These are phyloP conservation scores for Cosmorhoe ocellata DNA, from an alignment of 2,888 invertebrate genomes.

Conservation along the genomic window DNA sequence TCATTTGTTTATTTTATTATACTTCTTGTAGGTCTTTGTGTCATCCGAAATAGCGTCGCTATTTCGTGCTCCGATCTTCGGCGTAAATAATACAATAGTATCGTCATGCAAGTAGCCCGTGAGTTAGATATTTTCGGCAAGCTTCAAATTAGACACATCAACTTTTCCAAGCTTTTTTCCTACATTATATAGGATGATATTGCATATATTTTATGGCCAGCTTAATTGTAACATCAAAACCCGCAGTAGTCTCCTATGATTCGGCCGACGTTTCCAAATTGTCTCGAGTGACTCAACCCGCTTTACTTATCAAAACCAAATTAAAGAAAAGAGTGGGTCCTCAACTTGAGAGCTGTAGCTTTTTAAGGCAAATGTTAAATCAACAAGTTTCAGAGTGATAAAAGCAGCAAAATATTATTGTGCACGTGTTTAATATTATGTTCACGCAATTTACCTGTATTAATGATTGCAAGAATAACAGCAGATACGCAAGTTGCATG, in stretches of 20 bases:
- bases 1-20: too few species aligned
- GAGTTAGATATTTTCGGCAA: conserved; percentile 56
- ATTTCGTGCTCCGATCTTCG: conserved; percentile 60
- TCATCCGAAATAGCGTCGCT: conserved; percentile 52
- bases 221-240: conserved; percentile 28
- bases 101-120: conserved; percentile 62
- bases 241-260: too few species aligned
- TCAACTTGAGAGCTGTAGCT: conserved; percentile 50
- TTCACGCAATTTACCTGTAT: conserved; percentile 45
- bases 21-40: conserved; percentile 1
- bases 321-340: conserved; percentile 50
- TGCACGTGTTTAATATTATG: conserved; percentile 43
- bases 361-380: conserved; percentile 71
- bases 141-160: too few species aligned
- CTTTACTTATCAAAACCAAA: conserved; percentile 56
- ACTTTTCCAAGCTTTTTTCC: too few species aligned
- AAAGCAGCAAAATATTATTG: conserved; percentile 45
- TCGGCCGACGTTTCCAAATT: conserved; percentile 45
- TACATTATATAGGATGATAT: too few species aligned
- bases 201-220: conserved; percentile 36
- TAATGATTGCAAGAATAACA: conserved; percentile 23
- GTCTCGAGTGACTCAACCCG: conserved; percentile 48
- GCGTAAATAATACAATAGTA: conserved; percentile 69
- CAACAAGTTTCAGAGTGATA: conserved; percentile 64
- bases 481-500: not conserved